Base-by-base conservation (phyloP, 2,113 vertebrate genomes). In the Rostratula benghalensis region DNA sequence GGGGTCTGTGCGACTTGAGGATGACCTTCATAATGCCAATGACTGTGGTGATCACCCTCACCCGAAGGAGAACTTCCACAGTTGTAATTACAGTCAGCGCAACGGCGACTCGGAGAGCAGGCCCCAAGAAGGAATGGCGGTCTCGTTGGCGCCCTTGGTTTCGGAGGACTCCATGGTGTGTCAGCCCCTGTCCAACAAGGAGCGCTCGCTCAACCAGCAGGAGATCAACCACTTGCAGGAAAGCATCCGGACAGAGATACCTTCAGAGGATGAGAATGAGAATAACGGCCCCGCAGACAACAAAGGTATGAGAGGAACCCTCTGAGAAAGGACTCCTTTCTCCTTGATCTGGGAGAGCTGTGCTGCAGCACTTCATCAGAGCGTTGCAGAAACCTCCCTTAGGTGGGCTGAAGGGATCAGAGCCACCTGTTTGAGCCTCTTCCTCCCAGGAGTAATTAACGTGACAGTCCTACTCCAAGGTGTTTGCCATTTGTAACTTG, bases 1-100 rank as follows among this genome's bases (percentile, higher is more conserved):
- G 37, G 97, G 87, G 30, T 96, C 97, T 23, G 95, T 95, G 97
- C 97, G 93, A 39, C 98, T 98, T 7, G 97, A 97, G 84, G 98
- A 98, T 70, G 98, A 99, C 94, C 98, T 98, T 25, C 97, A 96
- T 92, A 99, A 99, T 13, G 98, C 98, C 83, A 99, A 99, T 93
- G 86, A 98, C 87, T 98, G 94, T 90, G 97, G 77, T 37, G 59
- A 41, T 39, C 92, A 79, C 46, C 79, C 92, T 95, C 94, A 77
- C 67, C 30, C 94, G 95, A 84, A 84, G 67, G 89, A 96, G 78
- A 88, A 31, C 83, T 96, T 97, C 59, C 96, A 59, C 9, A 8
- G 63, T 48, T 88, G 60, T 76, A 68, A 33, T 46, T 95, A 73
- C 76, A 88, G 31, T 17, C 97, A 98, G 77, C 97, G 69, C 33